Evolutionary conservation across 2,888 invertebrate genomes (phyloP).

Genomic region (Silvanus unidentatus): DNA sequence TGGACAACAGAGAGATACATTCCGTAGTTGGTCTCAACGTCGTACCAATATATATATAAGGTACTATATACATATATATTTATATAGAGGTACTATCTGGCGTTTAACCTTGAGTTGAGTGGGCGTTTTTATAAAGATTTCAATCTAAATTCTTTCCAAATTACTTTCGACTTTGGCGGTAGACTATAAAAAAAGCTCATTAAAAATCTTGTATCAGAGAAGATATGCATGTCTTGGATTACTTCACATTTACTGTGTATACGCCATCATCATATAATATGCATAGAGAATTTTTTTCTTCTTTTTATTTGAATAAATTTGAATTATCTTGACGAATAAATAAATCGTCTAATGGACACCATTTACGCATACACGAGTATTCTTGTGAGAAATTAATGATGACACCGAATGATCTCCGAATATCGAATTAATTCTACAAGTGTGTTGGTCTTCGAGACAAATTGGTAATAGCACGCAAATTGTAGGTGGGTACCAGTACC

Average conservation of each 20-base stretch:
- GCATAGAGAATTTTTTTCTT: neutral
- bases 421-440: no score
- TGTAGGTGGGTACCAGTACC: no score
- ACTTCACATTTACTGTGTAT: conserved; percentile 13
- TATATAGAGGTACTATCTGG: conserved; percentile 5
- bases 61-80: no score
- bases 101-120: conserved; percentile 28
- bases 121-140: conserved; percentile 35
- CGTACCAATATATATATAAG: conserved; percentile 6
- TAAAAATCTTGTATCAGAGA: conserved; percentile 28
- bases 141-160: conserved; percentile 36
- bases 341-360: no score
- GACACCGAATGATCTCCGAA: no score
- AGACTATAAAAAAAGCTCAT: conserved; percentile 27
- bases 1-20: conserved; percentile 4
- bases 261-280: conserved; percentile 2
- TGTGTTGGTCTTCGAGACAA: no score
- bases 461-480: no score
- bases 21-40: conserved; percentile 4
- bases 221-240: conserved; percentile 13
- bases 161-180: conserved; percentile 30
- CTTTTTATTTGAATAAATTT: neutral
- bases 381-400: no score
- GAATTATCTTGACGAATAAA: neutral
- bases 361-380: no score